Percentiles rank a stretch among this genome's conserved stretches.
Conservation (phyloP, 1,140 invertebrate species). For the Ptiloglossa arizonensis region DNA sequence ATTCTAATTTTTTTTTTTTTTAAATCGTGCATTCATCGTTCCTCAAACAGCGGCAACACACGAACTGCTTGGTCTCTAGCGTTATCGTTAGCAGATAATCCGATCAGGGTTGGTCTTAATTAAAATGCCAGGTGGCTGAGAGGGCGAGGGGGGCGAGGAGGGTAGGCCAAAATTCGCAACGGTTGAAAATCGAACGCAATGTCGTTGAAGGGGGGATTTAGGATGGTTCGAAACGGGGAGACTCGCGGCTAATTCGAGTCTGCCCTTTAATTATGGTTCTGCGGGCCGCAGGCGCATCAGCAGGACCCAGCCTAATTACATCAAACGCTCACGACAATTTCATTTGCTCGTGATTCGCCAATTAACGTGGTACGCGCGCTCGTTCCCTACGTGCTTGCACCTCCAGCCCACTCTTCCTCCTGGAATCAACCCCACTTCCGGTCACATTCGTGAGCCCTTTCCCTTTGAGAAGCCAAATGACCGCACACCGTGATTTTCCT, state of each 20-base stretch:
- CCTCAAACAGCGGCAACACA: neutral
- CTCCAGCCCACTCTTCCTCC: no score
- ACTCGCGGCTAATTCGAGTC: conserved; percentile 59
- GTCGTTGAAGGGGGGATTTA: neutral
- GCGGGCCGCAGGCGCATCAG: conserved; percentile 35
- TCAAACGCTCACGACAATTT: conserved; percentile 62
- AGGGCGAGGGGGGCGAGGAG: no score
- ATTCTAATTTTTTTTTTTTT: no score
- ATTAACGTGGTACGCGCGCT: conserved; percentile 61
- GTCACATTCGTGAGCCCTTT: conserved; percentile 7
- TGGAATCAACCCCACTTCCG: neutral
- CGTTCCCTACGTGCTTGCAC: conserved; percentile 24
- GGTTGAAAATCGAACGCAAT: conserved; percentile 43
- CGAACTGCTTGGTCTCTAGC: neutral
- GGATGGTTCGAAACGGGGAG: conserved; percentile 4
- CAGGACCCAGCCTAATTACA: conserved; percentile 53
- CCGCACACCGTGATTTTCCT: conserved; percentile 3
- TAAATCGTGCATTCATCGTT: no score
- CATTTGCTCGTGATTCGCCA: conserved; percentile 62
- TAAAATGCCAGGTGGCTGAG: conserved; percentile 30
- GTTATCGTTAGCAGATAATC: conserved; percentile 51
- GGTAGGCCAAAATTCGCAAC: conserved; percentile 19
- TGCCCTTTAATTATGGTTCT: conserved; percentile 63
- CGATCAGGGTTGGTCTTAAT: conserved; percentile 27
- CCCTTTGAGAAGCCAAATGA: neutral